Evolutionary conservation across 2,797 vertebrate species (phyloP).

Genomic region (Coluber constrictor): DNA sequence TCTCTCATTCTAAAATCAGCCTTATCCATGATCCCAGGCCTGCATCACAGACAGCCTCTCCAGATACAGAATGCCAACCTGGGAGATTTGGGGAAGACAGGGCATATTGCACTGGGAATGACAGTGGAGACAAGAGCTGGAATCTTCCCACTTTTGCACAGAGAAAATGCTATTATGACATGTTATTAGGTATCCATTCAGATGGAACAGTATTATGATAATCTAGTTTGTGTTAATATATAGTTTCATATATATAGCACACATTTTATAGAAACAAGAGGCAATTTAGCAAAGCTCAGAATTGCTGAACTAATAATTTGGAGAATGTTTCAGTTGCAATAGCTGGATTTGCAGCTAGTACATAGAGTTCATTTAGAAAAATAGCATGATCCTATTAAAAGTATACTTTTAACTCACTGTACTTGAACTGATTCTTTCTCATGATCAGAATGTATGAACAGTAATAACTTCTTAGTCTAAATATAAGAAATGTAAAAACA

Average conservation of each 20-base stretch:
- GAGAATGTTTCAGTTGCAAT: conserved; percentile 2
- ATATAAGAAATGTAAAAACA: background rate
- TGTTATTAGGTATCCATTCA: conserved; percentile 14
- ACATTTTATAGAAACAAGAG: conserved; percentile 16
- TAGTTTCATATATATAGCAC: conserved; percentile 17
- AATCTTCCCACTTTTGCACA: conserved; percentile 4
- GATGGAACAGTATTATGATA: conserved; percentile 21
- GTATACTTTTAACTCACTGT: background rate
- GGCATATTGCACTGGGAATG: background rate
- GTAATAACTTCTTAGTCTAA: background rate
- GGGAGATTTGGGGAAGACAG: background rate
- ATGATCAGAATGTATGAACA: background rate
- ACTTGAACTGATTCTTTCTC: background rate
- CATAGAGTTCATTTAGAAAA: background rate
- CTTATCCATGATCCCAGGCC: conserved; percentile 23
- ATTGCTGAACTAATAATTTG: conserved; percentile 3
- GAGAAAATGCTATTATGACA: conserved; percentile 13
- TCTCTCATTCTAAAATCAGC: conserved; percentile 10
- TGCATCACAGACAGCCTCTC: background rate
- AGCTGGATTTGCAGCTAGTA: background rate
- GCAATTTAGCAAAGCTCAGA: conserved; percentile 4
- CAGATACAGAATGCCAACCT: background rate
- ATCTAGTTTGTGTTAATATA: conserved; percentile 17
- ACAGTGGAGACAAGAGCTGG: background rate
- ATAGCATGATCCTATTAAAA: background rate